Conservation (phyloP, 2,113 vertebrate genomes). For the Ifrita kowaldi region DNA sequence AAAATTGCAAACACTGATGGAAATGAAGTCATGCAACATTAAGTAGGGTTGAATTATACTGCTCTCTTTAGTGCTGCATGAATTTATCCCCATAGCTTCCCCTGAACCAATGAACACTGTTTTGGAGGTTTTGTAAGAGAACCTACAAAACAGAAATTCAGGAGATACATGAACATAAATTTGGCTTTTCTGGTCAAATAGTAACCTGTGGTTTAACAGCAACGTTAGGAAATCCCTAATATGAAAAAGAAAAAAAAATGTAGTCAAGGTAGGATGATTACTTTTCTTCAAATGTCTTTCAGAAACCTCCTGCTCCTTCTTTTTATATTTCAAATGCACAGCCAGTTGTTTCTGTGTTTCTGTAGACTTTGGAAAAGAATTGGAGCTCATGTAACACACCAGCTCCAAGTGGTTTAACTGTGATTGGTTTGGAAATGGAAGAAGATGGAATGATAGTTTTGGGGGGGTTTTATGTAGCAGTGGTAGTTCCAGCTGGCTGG, state of each 20-base stretch:
- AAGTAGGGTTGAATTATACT: background rate
- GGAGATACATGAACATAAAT: background rate
- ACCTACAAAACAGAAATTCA: background rate
- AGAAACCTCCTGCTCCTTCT: background rate
- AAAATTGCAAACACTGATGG: background rate
- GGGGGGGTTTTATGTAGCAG: background rate
- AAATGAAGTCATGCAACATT: background rate
- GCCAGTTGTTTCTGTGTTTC: background rate
- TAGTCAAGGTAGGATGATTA: background rate
- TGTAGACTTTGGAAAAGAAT: background rate
- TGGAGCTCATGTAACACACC: background rate
- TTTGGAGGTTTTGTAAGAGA: background rate
- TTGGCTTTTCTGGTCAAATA: background rate
- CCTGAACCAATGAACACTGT: background rate
- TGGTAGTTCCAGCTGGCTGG: background rate
- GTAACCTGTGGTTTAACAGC: background rate
- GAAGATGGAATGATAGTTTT: background rate
- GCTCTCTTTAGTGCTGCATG: background rate
- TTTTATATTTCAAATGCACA: background rate
- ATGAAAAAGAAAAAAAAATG: background rate
- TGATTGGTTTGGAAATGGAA: background rate
- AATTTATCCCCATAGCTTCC: background rate
- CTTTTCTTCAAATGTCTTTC: background rate
- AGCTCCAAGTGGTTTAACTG: background rate
- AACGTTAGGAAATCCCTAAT: background rate